A percentile compares a stretch with the other conserved stretches of the same genome.
Evolutionary conservation across 2,113 vertebrate genomes (phyloP).

Genomic region (Galeopterus variegatus): DNA sequence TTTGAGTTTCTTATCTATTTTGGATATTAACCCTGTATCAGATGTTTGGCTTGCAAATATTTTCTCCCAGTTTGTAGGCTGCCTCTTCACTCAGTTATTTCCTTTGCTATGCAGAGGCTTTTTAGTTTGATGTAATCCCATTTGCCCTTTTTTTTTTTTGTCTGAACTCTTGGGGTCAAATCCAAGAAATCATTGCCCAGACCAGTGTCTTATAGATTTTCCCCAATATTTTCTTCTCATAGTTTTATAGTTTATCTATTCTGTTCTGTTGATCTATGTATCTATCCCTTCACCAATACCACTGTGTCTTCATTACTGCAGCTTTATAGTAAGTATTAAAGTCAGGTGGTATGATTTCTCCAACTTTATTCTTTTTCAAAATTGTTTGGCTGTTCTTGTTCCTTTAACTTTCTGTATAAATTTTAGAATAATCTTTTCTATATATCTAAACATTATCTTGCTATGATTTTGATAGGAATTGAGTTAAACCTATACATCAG

Average conservation of each 20-base stretch:
- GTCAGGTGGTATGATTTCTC: not conserved
- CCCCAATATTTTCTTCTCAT: not conserved
- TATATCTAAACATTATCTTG: not conserved
- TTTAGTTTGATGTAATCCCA: too few relatives aligned
- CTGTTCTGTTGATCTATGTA: not conserved
- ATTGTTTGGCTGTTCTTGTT: not conserved
- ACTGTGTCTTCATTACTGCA: not conserved
- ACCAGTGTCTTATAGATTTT: constrained; percentile 21
- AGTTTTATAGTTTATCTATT: not conserved
- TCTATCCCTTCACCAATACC: not conserved
- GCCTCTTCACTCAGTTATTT: too few relatives aligned
- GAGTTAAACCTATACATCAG: constrained; percentile 1
- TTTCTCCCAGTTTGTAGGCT: too few relatives aligned
- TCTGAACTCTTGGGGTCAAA: not conserved
- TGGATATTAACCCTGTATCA: too few relatives aligned
- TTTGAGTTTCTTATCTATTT: too few relatives aligned
- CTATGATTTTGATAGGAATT: constrained; percentile 25
- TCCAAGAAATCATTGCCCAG: constrained; percentile 32
- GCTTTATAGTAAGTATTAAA: not conserved
- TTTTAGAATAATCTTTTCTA: constrained; percentile 45
- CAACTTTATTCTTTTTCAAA: not conserved
- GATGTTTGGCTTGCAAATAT: too few relatives aligned
- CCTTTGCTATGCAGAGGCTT: too few relatives aligned
- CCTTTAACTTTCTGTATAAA: constrained; percentile 8
- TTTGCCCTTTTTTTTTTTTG: too few relatives aligned